Evolutionary conservation across 1,140 invertebrate genomes (phyloP), one percentile per base, ranked within the genome.

Genomic region (Panulirus ornatus): DNA sequence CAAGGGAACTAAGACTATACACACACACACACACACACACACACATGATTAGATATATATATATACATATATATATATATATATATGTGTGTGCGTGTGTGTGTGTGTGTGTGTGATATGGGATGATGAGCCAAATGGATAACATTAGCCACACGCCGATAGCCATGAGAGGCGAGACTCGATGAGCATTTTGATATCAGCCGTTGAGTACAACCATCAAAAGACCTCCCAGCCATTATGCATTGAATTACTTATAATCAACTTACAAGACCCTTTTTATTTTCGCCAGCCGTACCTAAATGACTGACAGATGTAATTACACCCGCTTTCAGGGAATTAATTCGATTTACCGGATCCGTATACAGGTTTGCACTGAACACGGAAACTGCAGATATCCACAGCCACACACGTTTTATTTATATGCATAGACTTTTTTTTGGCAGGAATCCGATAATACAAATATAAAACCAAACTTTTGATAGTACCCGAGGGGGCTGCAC

Each of bases 181-280:
- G n/a, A n/a, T n/a, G n/a, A n/a, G n/a, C 22, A 27, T 66, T 30
- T 22, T 11, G 1, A 30, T 66, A 66, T 30, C 58, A 66, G n/a
- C 58, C 58, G 30, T 66, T 66, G 30, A 11, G n/a, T 30, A 6
- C 58, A 30, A 22, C 58, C 58, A 66, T 66, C 58, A 66, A 2
- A 66, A 66, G 58, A n/a, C n/a, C n/a, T n/a, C n/a, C n/a, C n/a
- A n/a, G 58, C 6, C 6, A 66, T 30, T 30, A 30, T 66, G 30
- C n/a, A 66, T 66, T 66, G 30, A 58, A 22, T 58, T 58, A 58
- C 58, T 66, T 30, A 58, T 66, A 66, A 66, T 66, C 27, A 66
- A 66, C 58, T 66, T 66, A 66, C n/a, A 30, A 66, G 22, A 66
- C 58, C 58, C n/a, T n/a, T 66, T 66, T 66, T 66, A 66, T 66